Evolutionary conservation across 1,140 invertebrate genomes (phyloP), one percentile per base, ranked within the genome.

Genomic region (Formica exsecta): DNA sequence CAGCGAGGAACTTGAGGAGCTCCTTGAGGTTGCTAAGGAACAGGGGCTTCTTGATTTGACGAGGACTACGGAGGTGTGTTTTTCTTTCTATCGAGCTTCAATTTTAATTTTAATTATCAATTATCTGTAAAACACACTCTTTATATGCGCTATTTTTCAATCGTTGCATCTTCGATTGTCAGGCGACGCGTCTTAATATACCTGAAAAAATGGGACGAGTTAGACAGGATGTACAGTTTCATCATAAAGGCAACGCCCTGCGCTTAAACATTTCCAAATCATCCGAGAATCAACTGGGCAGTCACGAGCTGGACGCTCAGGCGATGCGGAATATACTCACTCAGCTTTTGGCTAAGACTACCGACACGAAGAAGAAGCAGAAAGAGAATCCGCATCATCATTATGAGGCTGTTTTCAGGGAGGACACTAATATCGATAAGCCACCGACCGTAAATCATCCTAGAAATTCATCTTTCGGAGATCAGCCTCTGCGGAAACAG

Each of bases 1-100:
- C 0, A 97, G 97, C 2, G 97, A 97, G 92, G 97, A 97, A 89
- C 79, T 97, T 8, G 96, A 97, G 29, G 97, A 97, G 89, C 92
- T 97, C 2, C 83, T 96, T 25, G 96, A 96, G 91, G 94, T 92
- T 9, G 93, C 91, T 0, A 64, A 93, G 19, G 93, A 93, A 87
- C 84, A 86, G 36, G 93, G 88, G 22, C 61, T 92, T 9, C 57
- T 91, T 25, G 90, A 88, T 4, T 13, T 48, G 22, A 91, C 88
- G 13, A 36, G 25, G 62, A 88, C 86, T 1, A 16, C 64, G 3
- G 81, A 86, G 86, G 90, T 92, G 64, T 9, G 64, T 51, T 57
- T 73, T 25, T 13, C 44, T 25, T 25, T 79, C 2, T 25, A 2
- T 66, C 9, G 13, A 76, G 38, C n/a, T 48, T 51, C 7, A 32